Conservation (phyloP, 2,888 invertebrate species). For the Pedicia rivosa region DNA sequence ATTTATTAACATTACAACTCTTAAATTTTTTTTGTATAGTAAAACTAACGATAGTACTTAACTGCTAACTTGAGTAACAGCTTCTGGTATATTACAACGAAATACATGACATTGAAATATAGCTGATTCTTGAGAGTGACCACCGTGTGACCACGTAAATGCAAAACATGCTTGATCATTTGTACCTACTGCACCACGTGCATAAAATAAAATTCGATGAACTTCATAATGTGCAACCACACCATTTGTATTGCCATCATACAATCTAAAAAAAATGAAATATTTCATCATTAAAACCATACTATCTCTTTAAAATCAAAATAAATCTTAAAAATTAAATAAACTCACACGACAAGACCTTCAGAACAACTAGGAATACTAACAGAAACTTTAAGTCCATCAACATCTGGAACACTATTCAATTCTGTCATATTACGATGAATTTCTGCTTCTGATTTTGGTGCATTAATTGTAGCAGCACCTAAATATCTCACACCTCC, state of each 20-base stretch:
- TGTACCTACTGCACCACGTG: conserved; percentile 69
- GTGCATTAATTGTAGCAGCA: conserved; percentile 78
- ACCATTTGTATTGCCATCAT: conserved; percentile 65
- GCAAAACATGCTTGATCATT: conserved; percentile 91
- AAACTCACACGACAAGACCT: conserved; percentile 79
- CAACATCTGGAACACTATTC: conserved; percentile 47
- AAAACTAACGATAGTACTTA: too few species aligned
- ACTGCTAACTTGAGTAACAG: conserved; percentile 66
- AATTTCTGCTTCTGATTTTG: conserved; percentile 83
- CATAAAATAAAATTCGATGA: conserved; percentile 87
- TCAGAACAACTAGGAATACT: conserved; percentile 87
- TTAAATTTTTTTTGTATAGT: too few species aligned
- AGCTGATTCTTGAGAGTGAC: conserved; percentile 68
- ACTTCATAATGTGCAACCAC: conserved; percentile 76
- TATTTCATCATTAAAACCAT: not conserved
- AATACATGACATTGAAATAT: conserved; percentile 97
- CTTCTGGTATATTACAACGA: conserved; percentile 86
- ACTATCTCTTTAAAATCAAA: not conserved
- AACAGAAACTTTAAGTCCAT: conserved; percentile 75
- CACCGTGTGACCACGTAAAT: conserved; percentile 93
- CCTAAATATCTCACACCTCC: conserved; percentile 88
- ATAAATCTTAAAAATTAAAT: conserved; percentile 4
- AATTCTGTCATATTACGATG: conserved; percentile 85
- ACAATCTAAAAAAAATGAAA: conserved; percentile 38
- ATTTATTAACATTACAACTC: too few species aligned